Conservation (phyloP, 2,888 invertebrate genomes). For the Nomada fucata region DNA sequence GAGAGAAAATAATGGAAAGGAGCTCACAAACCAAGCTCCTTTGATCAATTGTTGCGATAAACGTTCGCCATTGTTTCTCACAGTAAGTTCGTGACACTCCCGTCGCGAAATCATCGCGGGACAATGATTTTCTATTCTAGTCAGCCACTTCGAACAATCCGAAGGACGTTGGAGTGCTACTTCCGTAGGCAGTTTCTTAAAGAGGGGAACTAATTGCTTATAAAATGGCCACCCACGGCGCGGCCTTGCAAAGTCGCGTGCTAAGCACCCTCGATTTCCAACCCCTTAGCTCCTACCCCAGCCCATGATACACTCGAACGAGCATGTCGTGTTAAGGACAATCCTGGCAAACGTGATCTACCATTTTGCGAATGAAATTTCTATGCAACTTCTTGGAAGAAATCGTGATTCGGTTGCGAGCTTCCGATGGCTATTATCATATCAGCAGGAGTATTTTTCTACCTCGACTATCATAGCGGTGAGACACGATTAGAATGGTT, state of each 20-base stretch:
- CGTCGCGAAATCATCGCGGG: conserved; percentile 38
- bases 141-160: conserved; percentile 43
- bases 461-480: too few relatives aligned
- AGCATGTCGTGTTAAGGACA: conserved; percentile 30
- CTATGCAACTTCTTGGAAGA: not conserved
- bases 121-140: conserved; percentile 63
- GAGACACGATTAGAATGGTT: too few relatives aligned
- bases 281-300: conserved; percentile 44
- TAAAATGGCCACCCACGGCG: conserved; percentile 74
- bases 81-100: conserved; percentile 36
- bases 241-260: conserved; percentile 74
- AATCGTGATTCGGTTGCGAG: not conserved
- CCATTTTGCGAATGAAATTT: conserved; percentile 5
- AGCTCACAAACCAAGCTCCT: not conserved
- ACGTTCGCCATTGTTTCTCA: conserved; percentile 22
- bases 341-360: not conserved
- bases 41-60: conserved; percentile 39
- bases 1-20: conserved; percentile 2
- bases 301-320: conserved; percentile 67
- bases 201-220: conserved; percentile 76
- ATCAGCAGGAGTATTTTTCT: not conserved
- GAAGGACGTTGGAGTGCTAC: conserved; percentile 57
- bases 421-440: not conserved
- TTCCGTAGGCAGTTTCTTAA: conserved; percentile 66
- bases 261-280: conserved; percentile 74